phyloP scores from a whole-genome alignment of 2,113 vertebrate species.

The Myanophis thanlyinensis region DNA sequence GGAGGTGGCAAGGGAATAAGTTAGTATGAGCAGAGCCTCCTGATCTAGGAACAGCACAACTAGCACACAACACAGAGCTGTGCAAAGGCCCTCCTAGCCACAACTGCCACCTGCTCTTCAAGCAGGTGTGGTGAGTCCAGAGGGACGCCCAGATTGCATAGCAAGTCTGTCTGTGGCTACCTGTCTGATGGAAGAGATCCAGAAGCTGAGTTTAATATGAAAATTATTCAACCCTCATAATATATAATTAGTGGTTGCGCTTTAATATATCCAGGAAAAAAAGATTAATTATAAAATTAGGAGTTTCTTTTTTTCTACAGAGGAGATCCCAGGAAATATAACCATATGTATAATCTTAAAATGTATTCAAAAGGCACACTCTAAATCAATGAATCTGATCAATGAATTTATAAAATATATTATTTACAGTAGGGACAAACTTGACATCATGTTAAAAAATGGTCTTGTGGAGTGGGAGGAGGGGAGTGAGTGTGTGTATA shows the following conservation, averaged over 20 bases:
- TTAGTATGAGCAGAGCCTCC: neutral
- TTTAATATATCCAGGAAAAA: neutral
- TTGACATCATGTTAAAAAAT: neutral
- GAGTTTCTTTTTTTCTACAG: neutral
- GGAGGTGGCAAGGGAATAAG: neutral
- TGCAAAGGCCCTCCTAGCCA: neutral
- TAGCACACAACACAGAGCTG: neutral
- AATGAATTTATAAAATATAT: neutral
- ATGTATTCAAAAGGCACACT: conserved; percentile 5
- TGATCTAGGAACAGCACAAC: neutral
- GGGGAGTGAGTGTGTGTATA: too few relatives aligned
- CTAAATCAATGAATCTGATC: neutral
- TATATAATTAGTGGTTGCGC: conserved; percentile 11
- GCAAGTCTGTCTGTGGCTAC: neutral
- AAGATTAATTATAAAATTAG: neutral
- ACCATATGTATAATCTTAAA: neutral
- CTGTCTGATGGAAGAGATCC: neutral
- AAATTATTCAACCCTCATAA: neutral
- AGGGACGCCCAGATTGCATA: too few relatives aligned
- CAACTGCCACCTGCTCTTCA: neutral
- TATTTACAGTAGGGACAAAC: neutral
- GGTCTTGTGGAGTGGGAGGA: neutral
- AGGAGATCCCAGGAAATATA: neutral
- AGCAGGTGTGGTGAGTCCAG: neutral
- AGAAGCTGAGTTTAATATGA: neutral